These are phyloP conservation scores for Dendrolimus houi DNA, from an alignment of 2,888 invertebrate genomes.

Conservation along the genomic window DNA sequence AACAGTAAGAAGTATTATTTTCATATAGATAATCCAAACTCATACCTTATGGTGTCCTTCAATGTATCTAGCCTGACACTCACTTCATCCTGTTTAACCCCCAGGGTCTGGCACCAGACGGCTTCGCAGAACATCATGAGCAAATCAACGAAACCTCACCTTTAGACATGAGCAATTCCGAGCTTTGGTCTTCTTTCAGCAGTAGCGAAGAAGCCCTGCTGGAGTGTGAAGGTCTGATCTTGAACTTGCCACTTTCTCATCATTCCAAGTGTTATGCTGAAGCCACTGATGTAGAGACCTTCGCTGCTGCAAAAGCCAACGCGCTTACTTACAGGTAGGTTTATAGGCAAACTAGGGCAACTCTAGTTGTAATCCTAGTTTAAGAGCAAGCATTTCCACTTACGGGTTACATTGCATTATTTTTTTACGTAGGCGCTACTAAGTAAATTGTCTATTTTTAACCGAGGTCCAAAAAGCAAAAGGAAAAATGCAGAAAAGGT, in stretches of 20 bases:
- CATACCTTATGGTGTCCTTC: neutral
- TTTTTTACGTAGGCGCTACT: too few species aligned
- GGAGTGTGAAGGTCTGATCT: constrained; percentile 83
- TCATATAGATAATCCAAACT: neutral
- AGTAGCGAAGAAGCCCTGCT: constrained; percentile 86
- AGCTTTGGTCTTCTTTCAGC: constrained; percentile 89
- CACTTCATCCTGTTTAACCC: neutral
- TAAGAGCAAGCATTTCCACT: too few species aligned
- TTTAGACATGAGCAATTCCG: constrained; percentile 84
- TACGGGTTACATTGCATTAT: too few species aligned
- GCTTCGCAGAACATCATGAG: constrained; percentile 79
- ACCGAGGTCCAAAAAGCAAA: too few species aligned
- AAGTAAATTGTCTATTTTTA: too few species aligned
- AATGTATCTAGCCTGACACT: neutral
- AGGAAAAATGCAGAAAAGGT: too few species aligned
- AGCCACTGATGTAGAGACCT: constrained; percentile 53
- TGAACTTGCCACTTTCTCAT: constrained; percentile 83
- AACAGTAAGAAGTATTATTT: too few species aligned
- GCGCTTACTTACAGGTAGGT: constrained; percentile 80
- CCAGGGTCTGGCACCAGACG: constrained; percentile 77
- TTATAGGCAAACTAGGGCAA: too few species aligned
- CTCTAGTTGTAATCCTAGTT: too few species aligned
- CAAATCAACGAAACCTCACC: constrained; percentile 79
- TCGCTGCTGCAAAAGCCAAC: constrained; percentile 72
- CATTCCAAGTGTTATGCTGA: constrained; percentile 69